Conservation (phyloP, 2,113 vertebrate genomes). For the Grammomys dolichurus region DNA sequence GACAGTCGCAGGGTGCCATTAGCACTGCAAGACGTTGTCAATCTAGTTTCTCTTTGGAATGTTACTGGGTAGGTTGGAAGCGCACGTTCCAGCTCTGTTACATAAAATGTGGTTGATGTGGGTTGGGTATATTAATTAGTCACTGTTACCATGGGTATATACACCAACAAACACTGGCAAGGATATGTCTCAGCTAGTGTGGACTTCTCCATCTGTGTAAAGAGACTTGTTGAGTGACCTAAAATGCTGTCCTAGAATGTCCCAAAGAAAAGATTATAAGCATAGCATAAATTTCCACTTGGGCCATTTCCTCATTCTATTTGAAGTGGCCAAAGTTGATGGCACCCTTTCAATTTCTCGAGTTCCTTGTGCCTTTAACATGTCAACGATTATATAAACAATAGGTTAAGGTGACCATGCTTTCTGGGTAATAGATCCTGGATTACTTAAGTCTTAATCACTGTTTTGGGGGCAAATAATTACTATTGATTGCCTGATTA, state of each 20-base stretch:
- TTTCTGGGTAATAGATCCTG: not conserved
- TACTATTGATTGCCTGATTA: not conserved
- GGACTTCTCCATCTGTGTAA: not conserved
- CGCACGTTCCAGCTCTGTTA: not conserved
- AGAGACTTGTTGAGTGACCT: not conserved
- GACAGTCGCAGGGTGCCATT: not conserved
- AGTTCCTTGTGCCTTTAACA: not conserved
- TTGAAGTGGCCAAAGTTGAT: constrained; percentile 26
- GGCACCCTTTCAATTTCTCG: not conserved
- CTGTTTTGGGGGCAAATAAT: not conserved
- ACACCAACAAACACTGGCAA: constrained; percentile 2
- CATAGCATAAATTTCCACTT: not conserved
- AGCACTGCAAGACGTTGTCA: not conserved
- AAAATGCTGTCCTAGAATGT: not conserved
- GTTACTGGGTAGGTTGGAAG: not conserved
- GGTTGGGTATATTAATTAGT: constrained; percentile 48
- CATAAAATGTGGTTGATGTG: constrained; percentile 27
- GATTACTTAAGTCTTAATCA: not conserved
- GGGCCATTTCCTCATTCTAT: not conserved
- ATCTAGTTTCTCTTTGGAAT: not conserved
- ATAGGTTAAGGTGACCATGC: not conserved
- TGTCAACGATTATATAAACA: constrained; percentile 14
- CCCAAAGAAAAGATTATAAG: not conserved
- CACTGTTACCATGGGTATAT: not conserved
- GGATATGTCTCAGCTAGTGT: constrained; percentile 5